Percentiles rank a stretch among this genome's conserved stretches.
Conservation (phyloP, 1,140 invertebrate genomes). For the Ceratitis capitata region DNA sequence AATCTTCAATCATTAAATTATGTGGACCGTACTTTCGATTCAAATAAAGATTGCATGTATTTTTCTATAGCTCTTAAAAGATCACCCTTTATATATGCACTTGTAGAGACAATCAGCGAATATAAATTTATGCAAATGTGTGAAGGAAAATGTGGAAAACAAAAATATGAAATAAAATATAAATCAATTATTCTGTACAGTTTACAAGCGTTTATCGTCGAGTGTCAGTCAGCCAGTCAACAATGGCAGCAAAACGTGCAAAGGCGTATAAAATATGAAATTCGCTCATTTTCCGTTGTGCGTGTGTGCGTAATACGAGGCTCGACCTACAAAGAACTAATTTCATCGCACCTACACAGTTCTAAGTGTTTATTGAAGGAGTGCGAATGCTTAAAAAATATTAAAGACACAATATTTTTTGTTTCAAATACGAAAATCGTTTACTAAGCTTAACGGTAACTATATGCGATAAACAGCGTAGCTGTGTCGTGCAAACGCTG, state of each 20-base stretch:
- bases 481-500: no score
- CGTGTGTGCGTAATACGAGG: background rate
- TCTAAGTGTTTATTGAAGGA: no score
- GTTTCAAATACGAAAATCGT: no score
- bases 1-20: no score
- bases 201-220: background rate
- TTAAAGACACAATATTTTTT: no score
- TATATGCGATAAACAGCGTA: no score
- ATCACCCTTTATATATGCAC: background rate
- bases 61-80: background rate
- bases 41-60: background rate
- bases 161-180: background rate
- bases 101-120: background rate
- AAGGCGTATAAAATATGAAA: constrained; percentile 6
- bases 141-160: background rate
- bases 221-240: background rate
- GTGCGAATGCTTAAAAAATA: no score
- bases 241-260: background rate
- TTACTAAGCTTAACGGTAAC: no score
- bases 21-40: no score
- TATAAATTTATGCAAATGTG: background rate
- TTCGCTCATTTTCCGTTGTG: background rate
- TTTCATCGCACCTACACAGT: no score
- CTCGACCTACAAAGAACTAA: no score
- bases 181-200: constrained; percentile 25